Conservation (phyloP, 2,888 invertebrate genomes). For the Apantesis nais region DNA sequence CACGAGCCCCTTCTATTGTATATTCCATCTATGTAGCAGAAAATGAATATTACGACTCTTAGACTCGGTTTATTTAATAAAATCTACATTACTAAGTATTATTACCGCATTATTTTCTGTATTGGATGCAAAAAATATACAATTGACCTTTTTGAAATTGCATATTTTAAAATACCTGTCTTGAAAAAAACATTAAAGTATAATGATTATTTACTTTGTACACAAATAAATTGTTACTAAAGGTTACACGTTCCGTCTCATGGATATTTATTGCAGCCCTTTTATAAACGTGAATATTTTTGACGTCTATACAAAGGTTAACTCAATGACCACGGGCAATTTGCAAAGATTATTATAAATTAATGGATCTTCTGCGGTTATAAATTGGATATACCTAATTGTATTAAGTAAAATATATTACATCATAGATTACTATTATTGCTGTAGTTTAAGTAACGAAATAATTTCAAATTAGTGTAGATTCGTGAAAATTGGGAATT, state of each 20-base stretch:
- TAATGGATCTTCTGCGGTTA: slow-evolving; percentile 27
- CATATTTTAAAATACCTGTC: slow-evolving; percentile 17
- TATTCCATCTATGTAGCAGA: neutral
- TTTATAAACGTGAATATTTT: slow-evolving; percentile 7
- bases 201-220: slow-evolving; percentile 11
- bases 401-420: slow-evolving; percentile 16
- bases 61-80: neutral
- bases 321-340: slow-evolving; percentile 20
- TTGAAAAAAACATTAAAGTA: neutral
- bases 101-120: neutral
- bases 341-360: slow-evolving; percentile 43
- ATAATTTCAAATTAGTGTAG: slow-evolving; percentile 3
- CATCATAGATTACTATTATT: neutral
- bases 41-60: neutral
- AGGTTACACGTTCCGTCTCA: too few relatives aligned
- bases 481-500: neutral
- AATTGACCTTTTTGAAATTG: slow-evolving; percentile 13
- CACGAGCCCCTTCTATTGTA: too few relatives aligned
- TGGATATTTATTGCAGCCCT: neutral
- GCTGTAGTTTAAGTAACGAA: neutral
- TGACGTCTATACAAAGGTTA: slow-evolving; percentile 7
- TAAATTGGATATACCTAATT: slow-evolving; percentile 16
- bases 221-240: too few relatives aligned
- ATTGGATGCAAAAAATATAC: neutral
- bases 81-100: neutral